phyloP scores from a whole-genome alignment of 2,113 vertebrate species.

The Ahaetulla prasina region DNA sequence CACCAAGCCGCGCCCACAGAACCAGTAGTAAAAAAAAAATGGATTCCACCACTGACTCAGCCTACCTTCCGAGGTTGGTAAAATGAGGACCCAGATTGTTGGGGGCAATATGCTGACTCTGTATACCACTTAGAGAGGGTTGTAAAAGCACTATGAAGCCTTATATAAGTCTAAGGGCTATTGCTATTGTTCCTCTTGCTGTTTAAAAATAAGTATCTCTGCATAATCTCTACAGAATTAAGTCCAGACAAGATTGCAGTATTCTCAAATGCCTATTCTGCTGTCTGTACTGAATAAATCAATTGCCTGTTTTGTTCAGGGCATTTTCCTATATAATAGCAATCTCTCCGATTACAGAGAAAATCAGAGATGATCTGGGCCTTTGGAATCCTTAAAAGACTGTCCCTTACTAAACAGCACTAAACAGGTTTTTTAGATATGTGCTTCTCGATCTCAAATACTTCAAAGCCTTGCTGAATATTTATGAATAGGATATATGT shows the following conservation, averaged over 20 bases:
- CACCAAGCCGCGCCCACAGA: too few species aligned
- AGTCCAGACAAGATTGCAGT: background rate
- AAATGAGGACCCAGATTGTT: too few species aligned
- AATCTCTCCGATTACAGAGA: background rate
- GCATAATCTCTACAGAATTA: background rate
- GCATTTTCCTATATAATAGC: background rate
- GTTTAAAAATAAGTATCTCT: background rate
- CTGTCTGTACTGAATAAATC: background rate
- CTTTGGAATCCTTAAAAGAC: background rate
- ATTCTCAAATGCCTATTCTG: background rate
- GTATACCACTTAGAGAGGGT: too few species aligned
- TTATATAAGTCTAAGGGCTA: too few species aligned
- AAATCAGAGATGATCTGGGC: background rate
- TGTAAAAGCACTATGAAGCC: too few species aligned
- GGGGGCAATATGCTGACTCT: too few species aligned
- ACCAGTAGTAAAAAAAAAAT: too few species aligned
- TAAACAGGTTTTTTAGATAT: background rate
- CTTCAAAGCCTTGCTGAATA: background rate
- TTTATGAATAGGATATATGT: background rate
- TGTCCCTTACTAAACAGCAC: background rate
- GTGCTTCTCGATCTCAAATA: background rate
- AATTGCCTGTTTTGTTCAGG: background rate
- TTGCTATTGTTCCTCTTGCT: background rate
- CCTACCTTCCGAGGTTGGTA: too few species aligned
- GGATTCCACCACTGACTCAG: too few species aligned